Conservation (phyloP, 2,113 vertebrate species). For the Chamaea fasciata region DNA sequence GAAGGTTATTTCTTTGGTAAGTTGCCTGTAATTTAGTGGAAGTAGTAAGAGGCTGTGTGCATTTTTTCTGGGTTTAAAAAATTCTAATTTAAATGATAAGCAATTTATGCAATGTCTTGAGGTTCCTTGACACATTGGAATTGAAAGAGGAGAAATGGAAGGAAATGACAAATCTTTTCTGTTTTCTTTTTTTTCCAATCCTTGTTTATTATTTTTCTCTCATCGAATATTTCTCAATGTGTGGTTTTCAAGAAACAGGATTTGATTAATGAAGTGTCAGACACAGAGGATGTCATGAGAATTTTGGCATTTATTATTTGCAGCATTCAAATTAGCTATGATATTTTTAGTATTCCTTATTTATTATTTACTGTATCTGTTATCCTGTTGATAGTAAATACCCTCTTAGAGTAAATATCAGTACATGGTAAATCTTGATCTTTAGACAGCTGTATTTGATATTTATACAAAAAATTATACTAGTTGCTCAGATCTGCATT, state of each 20-base stretch:
- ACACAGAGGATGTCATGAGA: background rate
- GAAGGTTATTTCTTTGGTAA: conserved; percentile 61
- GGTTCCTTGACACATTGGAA: conserved; percentile 34
- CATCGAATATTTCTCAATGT: background rate
- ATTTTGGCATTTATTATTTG: conserved; percentile 24
- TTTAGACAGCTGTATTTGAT: background rate
- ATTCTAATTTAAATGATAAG: conserved; percentile 61
- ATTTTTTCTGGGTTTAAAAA: conserved; percentile 65
- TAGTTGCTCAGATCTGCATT: background rate
- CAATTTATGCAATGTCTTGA: conserved; percentile 51
- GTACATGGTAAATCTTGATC: background rate
- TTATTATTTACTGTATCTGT: background rate
- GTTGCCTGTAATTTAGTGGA: conserved; percentile 65
- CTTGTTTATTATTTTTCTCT: conserved; percentile 49
- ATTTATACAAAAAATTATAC: background rate
- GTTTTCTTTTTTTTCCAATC: background rate
- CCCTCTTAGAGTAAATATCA: background rate
- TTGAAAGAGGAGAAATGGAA: conserved; percentile 18
- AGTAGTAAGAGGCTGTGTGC: conserved; percentile 63
- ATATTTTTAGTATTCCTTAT: background rate
- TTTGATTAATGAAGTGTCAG: conserved; percentile 61
- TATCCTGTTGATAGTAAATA: background rate
- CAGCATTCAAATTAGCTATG: background rate
- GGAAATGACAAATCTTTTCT: conserved; percentile 2
- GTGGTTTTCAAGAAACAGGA: conserved; percentile 23